phyloP scores from a whole-genome alignment of 2,797 vertebrate species.

The Myotis findleyi region DNA sequence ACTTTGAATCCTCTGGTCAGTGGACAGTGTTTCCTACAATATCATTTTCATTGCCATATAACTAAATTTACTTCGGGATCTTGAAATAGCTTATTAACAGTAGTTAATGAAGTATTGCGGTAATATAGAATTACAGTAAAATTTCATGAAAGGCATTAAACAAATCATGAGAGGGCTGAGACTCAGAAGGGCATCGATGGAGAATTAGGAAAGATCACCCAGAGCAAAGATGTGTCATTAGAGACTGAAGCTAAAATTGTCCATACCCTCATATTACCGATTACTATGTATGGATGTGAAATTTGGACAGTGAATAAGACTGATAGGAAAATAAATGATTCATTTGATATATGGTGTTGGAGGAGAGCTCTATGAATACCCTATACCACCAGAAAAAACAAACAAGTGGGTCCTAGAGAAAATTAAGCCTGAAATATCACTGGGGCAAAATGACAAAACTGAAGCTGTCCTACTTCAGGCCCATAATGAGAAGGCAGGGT shows the following conservation, averaged over 20 bases:
- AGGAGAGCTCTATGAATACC: not conserved
- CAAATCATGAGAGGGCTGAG: not conserved
- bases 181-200: not conserved
- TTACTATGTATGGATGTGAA: not conserved
- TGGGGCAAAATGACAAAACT: not conserved
- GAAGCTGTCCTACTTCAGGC: not conserved
- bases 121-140: constrained; percentile 49
- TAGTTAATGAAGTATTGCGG: constrained; percentile 39
- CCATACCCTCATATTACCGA: not conserved
- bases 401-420: not conserved
- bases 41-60: constrained; percentile 39
- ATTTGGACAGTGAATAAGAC: not conserved
- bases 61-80: not conserved
- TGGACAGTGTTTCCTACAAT: constrained; percentile 27
- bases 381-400: not conserved
- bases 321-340: not conserved
- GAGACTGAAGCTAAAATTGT: not conserved
- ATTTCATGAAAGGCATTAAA: constrained; percentile 33
- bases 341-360: not conserved
- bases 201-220: not conserved
- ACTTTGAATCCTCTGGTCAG: not conserved
- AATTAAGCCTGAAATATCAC: not conserved
- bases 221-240: not conserved
- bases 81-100: constrained; percentile 53
- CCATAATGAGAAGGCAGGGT: not conserved